phyloP scores from a whole-genome alignment of 2,888 invertebrate species.

The Patella ulyssiponensis region DNA sequence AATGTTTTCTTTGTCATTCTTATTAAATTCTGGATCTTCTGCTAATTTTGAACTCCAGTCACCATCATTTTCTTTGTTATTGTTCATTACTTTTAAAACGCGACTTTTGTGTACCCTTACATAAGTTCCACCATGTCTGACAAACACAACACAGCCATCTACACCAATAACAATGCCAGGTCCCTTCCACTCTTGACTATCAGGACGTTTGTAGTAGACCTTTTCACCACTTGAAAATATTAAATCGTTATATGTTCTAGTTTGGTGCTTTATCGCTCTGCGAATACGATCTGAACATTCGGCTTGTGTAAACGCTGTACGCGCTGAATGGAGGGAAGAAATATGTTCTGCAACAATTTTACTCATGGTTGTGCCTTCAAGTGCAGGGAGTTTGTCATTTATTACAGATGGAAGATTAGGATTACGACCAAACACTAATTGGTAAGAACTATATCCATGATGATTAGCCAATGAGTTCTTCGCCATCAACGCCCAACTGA shows the following conservation, averaged over 20 bases:
- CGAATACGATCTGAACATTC: constrained; percentile 22
- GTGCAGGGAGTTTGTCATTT: constrained; percentile 22
- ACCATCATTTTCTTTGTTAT: too few relatives aligned
- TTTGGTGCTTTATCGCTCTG: constrained; percentile 16
- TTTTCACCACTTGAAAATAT: constrained; percentile 16
- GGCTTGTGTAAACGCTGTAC: constrained; percentile 13
- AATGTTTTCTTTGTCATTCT: too few relatives aligned
- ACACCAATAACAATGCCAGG: constrained; percentile 19
- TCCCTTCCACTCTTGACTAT: constrained; percentile 23
- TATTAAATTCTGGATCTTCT: too few relatives aligned
- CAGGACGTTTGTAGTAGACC: constrained; percentile 25
- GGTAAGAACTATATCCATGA: constrained; percentile 26
- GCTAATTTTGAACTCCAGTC: too few relatives aligned
- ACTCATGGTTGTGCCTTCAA: constrained; percentile 26
- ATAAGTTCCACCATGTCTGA: constrained; percentile 22
- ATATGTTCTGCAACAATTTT: constrained; percentile 22
- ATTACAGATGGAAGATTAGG: constrained; percentile 27
- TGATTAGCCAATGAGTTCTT: constrained; percentile 19
- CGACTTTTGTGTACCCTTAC: constrained; percentile 20
- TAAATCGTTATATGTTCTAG: neutral
- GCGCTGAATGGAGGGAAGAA: constrained; percentile 1
- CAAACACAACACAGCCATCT: constrained; percentile 23
- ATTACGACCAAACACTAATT: constrained; percentile 27
- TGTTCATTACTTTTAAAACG: neutral
- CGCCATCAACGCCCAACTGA: constrained; percentile 21